Percentiles rank a stretch among this genome's conserved stretches.
phyloP scores from a whole-genome alignment of 2,113 vertebrate species.

The Bufo gargarizans region DNA sequence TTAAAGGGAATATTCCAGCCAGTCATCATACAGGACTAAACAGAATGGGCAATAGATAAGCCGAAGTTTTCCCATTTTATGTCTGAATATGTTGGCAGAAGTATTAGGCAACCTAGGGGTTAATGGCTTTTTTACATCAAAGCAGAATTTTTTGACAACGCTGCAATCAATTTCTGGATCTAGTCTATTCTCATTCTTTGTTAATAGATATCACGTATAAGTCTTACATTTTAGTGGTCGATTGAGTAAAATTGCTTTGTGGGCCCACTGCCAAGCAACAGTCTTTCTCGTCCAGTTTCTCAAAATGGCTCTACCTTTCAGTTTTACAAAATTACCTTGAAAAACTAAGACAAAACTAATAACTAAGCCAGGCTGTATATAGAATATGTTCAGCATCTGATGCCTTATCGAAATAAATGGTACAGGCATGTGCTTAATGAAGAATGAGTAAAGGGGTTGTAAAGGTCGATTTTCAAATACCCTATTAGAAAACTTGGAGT shows the following conservation, averaged over 20 bases:
- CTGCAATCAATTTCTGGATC: constrained; percentile 19
- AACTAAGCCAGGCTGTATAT: neutral
- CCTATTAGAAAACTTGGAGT: neutral
- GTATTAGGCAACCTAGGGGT: neutral
- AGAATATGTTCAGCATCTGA: neutral
- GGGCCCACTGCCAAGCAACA: constrained; percentile 7
- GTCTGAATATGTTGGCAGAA: neutral
- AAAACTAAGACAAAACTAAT: neutral
- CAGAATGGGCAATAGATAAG: neutral
- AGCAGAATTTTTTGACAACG: neutral
- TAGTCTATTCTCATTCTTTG: neutral
- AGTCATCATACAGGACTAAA: neutral
- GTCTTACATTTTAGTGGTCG: constrained; percentile 3
- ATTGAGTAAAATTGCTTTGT: constrained; percentile 17
- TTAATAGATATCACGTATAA: constrained; percentile 3
- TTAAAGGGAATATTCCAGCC: neutral
- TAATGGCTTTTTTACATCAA: neutral
- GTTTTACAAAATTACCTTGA: neutral
- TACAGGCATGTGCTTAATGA: neutral
- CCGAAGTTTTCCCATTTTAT: neutral
- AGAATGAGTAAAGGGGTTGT: neutral
- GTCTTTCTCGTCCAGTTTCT: neutral
- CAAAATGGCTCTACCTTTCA: neutral
- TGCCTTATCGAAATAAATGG: neutral
- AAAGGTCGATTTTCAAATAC: neutral